These are phyloP conservation scores for Lithophane socia DNA, from an alignment of 2,888 invertebrate genomes.

Conservation along the genomic window DNA sequence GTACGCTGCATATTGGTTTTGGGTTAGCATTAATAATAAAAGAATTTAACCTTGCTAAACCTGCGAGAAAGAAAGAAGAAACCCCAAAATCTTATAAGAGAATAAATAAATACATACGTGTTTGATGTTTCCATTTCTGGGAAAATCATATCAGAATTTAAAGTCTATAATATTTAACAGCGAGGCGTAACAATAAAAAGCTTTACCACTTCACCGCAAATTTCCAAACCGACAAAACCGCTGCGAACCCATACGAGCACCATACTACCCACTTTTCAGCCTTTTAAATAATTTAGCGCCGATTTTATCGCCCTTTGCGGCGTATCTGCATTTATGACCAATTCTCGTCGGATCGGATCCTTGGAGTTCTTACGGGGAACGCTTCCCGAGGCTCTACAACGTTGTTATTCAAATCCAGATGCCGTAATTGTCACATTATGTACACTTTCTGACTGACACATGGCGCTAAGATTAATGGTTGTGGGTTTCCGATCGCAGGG, in stretches of 20 bases:
- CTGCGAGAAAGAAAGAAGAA: neutral
- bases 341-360: conserved; percentile 47
- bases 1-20: conserved; percentile 5
- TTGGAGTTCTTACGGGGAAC: conserved; percentile 32
- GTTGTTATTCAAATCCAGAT: conserved; percentile 63
- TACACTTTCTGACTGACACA: conserved; percentile 66
- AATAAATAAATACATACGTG: neutral
- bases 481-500: conserved; percentile 60
- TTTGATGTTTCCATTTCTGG: conserved; percentile 23
- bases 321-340: conserved; percentile 66
- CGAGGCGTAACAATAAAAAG: conserved; percentile 48
- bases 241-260: conserved; percentile 44
- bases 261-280: conserved; percentile 62
- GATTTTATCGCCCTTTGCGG: conserved; percentile 67
- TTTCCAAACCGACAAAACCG: conserved; percentile 44
- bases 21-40: neutral
- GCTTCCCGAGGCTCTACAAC: conserved; percentile 19
- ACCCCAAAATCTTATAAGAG: neutral
- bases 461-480: conserved; percentile 70
- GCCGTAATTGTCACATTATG: conserved; percentile 72
- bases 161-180: conserved; percentile 46
- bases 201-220: conserved; percentile 42
- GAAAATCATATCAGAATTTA: conserved; percentile 30
- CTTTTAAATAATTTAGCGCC: conserved; percentile 75
- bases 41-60: neutral